Base-by-base conservation (phyloP, 2,888 invertebrate genomes). In the Campoplex capitator region DNA sequence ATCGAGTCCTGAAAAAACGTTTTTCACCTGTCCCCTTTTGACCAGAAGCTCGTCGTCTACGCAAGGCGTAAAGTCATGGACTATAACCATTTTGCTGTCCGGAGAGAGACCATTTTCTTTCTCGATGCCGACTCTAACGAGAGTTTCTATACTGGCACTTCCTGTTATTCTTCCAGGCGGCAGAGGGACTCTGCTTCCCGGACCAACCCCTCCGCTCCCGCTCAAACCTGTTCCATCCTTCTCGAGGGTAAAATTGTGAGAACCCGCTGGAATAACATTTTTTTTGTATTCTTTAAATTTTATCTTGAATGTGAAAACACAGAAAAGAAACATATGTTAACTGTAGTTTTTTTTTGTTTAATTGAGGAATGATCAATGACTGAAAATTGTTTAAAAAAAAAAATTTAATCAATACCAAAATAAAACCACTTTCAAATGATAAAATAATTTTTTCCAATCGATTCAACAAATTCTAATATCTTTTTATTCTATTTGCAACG, bases 151-250 rank as follows among this genome's bases (percentile, higher is more conserved):
- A 92, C 98, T 98, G 56, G 98, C 98, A 35, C 98, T 98, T 76
- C 99, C 99, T 1, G 99, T 99, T 90, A 99, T 98, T 54, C 99
- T 96, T 1, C 99, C 99, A 96, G 98, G 97, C 8, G 98, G 97
- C 77, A 98, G 96, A 87, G 97, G 96, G 9, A 96, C 95, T 48
- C 97, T 97, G 77, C 97, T 97, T 71, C 96, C 96, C 56, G 96
- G 95, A 79, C 96, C 94, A 70, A 97, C 94, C 88, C 98, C 97
- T 92, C 97, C 97, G 92, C 98, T 97, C 71, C 97, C 97, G 93
- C 97, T 96, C 93, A 96, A 96, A 23, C 84, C 82, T 0, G 70
- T 65, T 89, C 97, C 96, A 89, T 97, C 97, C 97, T 95, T 92
- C 93, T 95, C 93, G 89, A 93, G 91, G 74, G 91, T 91, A 70